Evolutionary conservation across 2,113 vertebrate genomes (phyloP), one percentile per base, ranked within the genome.

Genomic region (Piaya cayana): DNA sequence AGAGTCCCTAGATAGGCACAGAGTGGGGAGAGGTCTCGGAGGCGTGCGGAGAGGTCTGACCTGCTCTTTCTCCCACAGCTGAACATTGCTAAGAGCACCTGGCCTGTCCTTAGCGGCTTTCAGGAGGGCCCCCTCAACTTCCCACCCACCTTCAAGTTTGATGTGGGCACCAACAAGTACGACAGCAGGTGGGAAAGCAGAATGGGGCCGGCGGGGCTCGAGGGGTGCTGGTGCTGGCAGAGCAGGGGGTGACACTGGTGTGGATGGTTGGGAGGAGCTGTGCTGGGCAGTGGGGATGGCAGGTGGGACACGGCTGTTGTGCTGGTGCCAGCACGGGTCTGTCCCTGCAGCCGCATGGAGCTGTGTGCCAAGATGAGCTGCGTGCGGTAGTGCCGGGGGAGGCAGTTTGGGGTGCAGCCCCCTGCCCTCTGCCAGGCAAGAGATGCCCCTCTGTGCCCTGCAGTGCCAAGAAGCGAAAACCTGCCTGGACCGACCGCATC

Each of bases 401-500:
- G 74, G 68, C 37, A 70, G 70, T 68, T 42, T 87, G 84, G 87
- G 86, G 58, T 64, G 69, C 67, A 86, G 79, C 79, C 76, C 30
- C 13, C 55, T 92, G 65, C 56, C n/a, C 53, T 20, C 74, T 81
- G 83, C 89, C 62, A 76, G 68, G 75, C 68, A 49, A 91, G 72
- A 80, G 88, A 89, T 81, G 82, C 81, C 27, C 49, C 47, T 92
- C 82, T 86, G 77, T 95, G 67, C 86, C 75, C 74, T 23, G 84
- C 92, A 99, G 99, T 58, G 97, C 98, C 50, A 99, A 99, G 97
- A 99, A 99, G 92, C 97, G 99, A 83, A 99, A 99, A 96, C 99
- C 99, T 20, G 99, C 99, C 36, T 99, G 99, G 99, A 99, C 99
- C 0, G 99, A 99, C 91, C 98, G 99, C 8, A 99, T 99, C 94